phyloP scores from a whole-genome alignment of 2,797 vertebrate species.

The Sebastolobus altivelis region DNA sequence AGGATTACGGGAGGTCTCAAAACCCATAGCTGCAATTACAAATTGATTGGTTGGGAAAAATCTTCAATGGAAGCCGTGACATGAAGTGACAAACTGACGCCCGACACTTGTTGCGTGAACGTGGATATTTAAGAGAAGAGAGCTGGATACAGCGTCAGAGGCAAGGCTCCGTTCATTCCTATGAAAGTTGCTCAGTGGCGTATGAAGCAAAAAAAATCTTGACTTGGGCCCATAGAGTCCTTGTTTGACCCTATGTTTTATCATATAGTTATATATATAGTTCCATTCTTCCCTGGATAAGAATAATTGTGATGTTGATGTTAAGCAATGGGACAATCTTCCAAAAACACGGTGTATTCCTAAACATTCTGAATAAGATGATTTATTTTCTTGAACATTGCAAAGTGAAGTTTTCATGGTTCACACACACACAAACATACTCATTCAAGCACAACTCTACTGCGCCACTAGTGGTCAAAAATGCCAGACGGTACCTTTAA shows the following conservation, averaged over 20 bases:
- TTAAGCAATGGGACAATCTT: constrained; percentile 2
- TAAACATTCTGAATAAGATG: neutral
- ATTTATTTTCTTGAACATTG: neutral
- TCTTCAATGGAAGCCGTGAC: too few relatives aligned
- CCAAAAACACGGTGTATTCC: neutral
- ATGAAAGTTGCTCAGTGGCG: too few relatives aligned
- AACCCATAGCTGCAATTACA: too few relatives aligned
- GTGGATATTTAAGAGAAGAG: too few relatives aligned
- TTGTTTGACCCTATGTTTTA: neutral
- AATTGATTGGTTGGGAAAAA: too few relatives aligned
- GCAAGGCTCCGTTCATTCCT: too few relatives aligned
- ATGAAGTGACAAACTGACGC: too few relatives aligned
- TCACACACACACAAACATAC: neutral
- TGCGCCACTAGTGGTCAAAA: neutral
- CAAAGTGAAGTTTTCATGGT: neutral
- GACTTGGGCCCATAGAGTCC: too few relatives aligned
- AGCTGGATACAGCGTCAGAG: too few relatives aligned
- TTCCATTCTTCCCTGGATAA: neutral
- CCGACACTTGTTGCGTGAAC: too few relatives aligned
- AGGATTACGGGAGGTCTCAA: too few relatives aligned
- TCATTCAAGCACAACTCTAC: neutral
- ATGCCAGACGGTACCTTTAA: neutral
- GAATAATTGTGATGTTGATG: neutral
- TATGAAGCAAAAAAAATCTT: too few relatives aligned
- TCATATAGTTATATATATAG: neutral